A percentile compares a stretch with the other conserved stretches of the same genome.
Evolutionary conservation across 2,113 vertebrate genomes (phyloP).

Genomic region (Tricholaema leucomelas): DNA sequence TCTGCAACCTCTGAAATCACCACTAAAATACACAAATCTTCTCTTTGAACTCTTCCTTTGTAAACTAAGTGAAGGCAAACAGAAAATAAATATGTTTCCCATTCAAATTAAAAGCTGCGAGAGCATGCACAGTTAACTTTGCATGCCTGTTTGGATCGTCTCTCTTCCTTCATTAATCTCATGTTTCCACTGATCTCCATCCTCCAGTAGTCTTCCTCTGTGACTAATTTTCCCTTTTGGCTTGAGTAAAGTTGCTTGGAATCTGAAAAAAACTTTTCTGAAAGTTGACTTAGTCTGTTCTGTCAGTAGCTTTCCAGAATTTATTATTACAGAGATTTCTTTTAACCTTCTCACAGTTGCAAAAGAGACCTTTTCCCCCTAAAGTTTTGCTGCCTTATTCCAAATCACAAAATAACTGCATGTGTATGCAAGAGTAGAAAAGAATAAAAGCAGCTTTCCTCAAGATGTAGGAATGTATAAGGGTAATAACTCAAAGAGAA

Average conservation of each 20-base stretch:
- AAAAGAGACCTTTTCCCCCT: neutral
- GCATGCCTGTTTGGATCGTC: neutral
- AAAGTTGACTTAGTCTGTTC: neutral
- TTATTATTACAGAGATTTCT: neutral
- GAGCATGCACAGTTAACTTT: conserved; percentile 24
- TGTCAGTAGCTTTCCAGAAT: neutral
- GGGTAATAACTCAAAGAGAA: neutral
- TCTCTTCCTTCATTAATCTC: conserved; percentile 18
- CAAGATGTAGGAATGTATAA: neutral
- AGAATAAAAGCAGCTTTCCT: neutral
- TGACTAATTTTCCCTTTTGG: conserved; percentile 24
- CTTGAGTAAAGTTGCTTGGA: conserved; percentile 3
- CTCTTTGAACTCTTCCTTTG: neutral
- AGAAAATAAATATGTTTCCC: neutral
- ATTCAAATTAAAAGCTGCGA: conserved; percentile 5
- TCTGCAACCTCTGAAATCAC: neutral
- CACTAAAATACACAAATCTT: neutral
- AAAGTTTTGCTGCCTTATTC: neutral
- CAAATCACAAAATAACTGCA: neutral
- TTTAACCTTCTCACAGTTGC: neutral
- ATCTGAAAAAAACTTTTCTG: neutral
- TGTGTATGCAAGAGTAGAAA: neutral
- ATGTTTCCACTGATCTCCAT: conserved; percentile 13
- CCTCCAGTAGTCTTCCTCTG: neutral
- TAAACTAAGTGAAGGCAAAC: neutral